Base-by-base conservation (phyloP, 2,113 vertebrate genomes). In the Hyperoodon ampullatus region DNA sequence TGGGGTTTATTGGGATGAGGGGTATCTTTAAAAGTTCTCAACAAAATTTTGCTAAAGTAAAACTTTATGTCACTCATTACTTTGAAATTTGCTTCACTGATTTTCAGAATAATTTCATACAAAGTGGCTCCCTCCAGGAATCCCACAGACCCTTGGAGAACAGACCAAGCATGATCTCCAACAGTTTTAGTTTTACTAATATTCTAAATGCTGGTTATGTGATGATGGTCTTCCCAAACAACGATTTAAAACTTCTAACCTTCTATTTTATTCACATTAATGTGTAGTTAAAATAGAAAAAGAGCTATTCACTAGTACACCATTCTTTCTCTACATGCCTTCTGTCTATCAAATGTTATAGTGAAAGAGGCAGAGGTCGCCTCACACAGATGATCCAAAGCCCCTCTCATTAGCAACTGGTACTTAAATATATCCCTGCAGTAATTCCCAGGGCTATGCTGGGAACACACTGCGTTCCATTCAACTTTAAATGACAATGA, bases 401-500 rank as follows among this genome's bases (percentile, higher is more conserved):
- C 35, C 15, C 30, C 58, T 55, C 12, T 88, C 60, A 72, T 75
- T 65, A 82, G 26, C 85, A 81, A 75, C 0, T 6, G 77, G 80
- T 2, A 72, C 44, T 15, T 96, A 84, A 94, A 97, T 66, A 88
- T 63, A 78, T 81, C 60, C 77, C 77, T 68, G 94, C 75, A 91
- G 35, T 2, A 61, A 88, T 85, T 82, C 68, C 1, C 0, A 1
- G 10, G 78, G 66, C 24, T 70, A 11, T 60, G 65, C 60, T 65
- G 35, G 23, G 23, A 84, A 0, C n/a, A 91, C 72, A n/a, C 1
- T 89, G 19, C 3, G 71, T 13, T 97, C 44, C 72, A 96, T 97
- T 97, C 75, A 95, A 98, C 95, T 96, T 88, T 96, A 97, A 97
- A 92, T 89, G 93, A 96, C 58, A 82, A 81, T 83, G 97, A 95